These are phyloP conservation scores for Diadumene lineata DNA, from an alignment of 92 coral and sea anemone species.

Conservation along the genomic window DNA sequence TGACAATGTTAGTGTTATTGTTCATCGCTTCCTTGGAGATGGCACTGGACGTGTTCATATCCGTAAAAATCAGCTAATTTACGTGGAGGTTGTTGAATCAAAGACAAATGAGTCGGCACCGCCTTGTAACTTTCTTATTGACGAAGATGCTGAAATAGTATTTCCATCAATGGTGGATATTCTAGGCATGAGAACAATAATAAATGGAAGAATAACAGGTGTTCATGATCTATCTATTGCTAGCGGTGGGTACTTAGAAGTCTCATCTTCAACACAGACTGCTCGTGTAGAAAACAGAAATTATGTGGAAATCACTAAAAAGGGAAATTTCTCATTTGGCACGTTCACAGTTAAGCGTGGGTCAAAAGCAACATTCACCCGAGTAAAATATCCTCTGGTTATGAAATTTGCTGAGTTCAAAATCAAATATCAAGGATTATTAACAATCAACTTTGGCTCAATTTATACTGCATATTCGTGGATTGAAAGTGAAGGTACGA, in stretches of 20 bases:
- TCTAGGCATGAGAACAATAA: conserved; percentile 50
- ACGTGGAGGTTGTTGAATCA: conserved; percentile 74
- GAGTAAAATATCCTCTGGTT: conserved; percentile 40
- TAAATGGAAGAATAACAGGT: conserved; percentile 70
- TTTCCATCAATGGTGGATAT: conserved; percentile 56
- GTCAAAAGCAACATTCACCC: conserved; percentile 39
- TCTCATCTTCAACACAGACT: conserved; percentile 62
- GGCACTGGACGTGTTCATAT: conserved; percentile 68
- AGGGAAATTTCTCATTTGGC: conserved; percentile 69
- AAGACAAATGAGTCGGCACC: conserved; percentile 60
- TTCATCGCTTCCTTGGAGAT: conserved; percentile 71
- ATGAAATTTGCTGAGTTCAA: conserved; percentile 45
- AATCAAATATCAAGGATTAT: conserved; percentile 59
- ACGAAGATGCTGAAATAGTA: conserved; percentile 63
- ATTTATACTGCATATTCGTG: conserved; percentile 47
- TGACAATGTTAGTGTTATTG: conserved; percentile 60
- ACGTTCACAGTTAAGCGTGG: conserved; percentile 51
- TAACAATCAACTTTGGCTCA: conserved; percentile 56
- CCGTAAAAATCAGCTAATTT: conserved; percentile 58
- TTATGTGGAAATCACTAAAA: conserved; percentile 52
- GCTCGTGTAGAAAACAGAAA: conserved; percentile 60
- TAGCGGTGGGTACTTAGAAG: conserved; percentile 50
- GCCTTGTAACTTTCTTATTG: conserved; percentile 64
- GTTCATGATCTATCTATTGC: conserved; percentile 55
- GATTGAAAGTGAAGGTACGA: conserved; percentile 58